Base-by-base conservation (phyloP, 2,888 invertebrate genomes). In the Anorthoa munda region DNA sequence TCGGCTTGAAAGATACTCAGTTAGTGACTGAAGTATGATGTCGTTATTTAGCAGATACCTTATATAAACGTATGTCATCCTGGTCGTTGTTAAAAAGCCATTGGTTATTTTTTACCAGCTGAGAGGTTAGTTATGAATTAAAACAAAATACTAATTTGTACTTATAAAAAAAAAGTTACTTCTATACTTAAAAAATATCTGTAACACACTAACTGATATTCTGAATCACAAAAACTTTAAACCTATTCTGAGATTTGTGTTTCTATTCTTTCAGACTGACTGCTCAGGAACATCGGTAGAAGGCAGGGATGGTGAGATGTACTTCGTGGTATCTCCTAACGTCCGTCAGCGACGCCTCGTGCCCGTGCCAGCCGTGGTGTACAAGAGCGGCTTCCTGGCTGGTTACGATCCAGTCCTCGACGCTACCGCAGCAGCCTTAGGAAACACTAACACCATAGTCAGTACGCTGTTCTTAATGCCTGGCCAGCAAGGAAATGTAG, bases 351-450 rank as follows among this genome's bases (percentile, higher is more conserved):
- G 98, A 48, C 97, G 98, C 64, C 94, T 99, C 9, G 97, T 99
- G 1, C 98, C 98, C 0, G 98, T 99, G 5, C 98, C 98, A 0
- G 98, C 98, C 0, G 98, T 97, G 0, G 97, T 98, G 0, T 98
- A 97, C 95, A 97, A 97, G 83, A 96, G 96, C 11, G 98, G 98
- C 13, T 98, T 99, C 85, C 94, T 98, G 39, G 98, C 98, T 2
- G 98, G 98, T 15, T 99, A 98, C 90, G 98, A 99, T 86, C 98
- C 98, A 0, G 97, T 97, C 51, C 93, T 99, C 51, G 99, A 99
- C 89, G 98, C 98, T 0, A 99, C 99, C 0, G 98, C 98, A 1
- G 98, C 98, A 7, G 97, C 98, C 13, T 95, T 99, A 66, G 98
- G 98, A 15, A 97, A 97, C 48, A 96, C 97, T 46, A 97, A 97